Percentiles rank a stretch among this genome's conserved stretches.
phyloP scores from a whole-genome alignment of 1,140 invertebrate genomes.

The Cherax quadricarinatus region DNA sequence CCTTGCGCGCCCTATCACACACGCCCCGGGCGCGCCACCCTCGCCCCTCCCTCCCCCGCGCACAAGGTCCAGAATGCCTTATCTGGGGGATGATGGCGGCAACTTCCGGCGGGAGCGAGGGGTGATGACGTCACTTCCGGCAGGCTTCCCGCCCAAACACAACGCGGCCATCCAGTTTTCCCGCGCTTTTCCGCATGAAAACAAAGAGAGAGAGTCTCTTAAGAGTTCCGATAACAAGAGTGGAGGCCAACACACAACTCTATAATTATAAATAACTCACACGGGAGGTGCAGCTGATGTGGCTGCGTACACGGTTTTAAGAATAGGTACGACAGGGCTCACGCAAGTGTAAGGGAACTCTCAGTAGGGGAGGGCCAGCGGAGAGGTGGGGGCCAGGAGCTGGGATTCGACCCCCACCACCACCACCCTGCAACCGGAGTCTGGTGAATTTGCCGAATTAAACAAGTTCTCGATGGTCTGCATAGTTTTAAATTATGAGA shows the following conservation, averaged over 20 bases:
- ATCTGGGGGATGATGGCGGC: conserved; percentile 42
- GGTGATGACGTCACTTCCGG: conserved; percentile 63
- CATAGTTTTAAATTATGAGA: too few relatives aligned
- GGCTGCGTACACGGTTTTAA: background rate
- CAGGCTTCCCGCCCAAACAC: conserved; percentile 46
- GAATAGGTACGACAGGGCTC: too few relatives aligned
- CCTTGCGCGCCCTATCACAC: conserved; percentile 39
- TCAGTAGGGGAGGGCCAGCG: too few relatives aligned
- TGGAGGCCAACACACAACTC: background rate
- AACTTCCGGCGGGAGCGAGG: conserved; percentile 61
- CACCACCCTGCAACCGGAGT: too few relatives aligned
- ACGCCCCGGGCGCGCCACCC: background rate
- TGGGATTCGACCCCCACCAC: too few relatives aligned
- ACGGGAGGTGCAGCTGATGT: background rate
- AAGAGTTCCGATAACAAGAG: background rate
- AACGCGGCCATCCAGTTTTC: conserved; percentile 65
- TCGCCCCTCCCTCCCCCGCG: background rate
- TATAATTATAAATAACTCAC: background rate
- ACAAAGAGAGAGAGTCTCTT: conserved; percentile 44
- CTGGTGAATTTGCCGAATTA: too few relatives aligned
- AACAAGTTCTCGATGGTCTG: too few relatives aligned
- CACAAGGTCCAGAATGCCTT: conserved; percentile 31
- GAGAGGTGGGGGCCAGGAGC: too few relatives aligned
- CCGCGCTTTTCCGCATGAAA: conserved; percentile 63
- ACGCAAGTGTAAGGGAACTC: too few relatives aligned